phyloP scores from a whole-genome alignment of 2,888 invertebrate species.

The Aphrophora alni region DNA sequence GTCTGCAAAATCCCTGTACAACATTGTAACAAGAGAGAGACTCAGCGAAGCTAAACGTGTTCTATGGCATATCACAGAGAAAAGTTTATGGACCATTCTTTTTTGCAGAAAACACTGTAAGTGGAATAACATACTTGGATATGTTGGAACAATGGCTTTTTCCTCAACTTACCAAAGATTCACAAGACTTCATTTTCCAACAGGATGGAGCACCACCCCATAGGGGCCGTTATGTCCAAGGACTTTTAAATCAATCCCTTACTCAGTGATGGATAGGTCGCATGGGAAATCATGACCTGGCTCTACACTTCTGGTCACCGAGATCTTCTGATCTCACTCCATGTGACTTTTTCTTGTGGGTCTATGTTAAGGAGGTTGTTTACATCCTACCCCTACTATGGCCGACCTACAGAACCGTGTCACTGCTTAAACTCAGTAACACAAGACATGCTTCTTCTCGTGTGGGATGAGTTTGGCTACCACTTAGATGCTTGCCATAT shows the following conservation, averaged over 20 bases:
- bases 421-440: not conserved
- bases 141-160: too few relatives aligned
- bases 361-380: not conserved
- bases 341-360: not conserved
- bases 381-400: not conserved
- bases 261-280: not conserved
- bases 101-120: too few relatives aligned
- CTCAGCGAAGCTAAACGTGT: conserved; percentile 12
- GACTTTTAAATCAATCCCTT: not conserved
- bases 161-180: not conserved
- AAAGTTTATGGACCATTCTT: conserved; percentile 7
- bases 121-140: not conserved
- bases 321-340: too few relatives aligned
- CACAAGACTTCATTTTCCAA: not conserved
- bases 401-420: not conserved
- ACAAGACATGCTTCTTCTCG: too few relatives aligned
- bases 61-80: not conserved
- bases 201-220: not conserved
- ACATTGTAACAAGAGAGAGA: conserved; percentile 17
- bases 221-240: not conserved
- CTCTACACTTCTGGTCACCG: too few relatives aligned
- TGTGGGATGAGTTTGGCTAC: too few relatives aligned
- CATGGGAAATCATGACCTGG: not conserved
- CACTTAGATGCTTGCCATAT: too few relatives aligned
- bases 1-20: not conserved